Conservation (phyloP, 92 coral and sea anemone genomes). For the Porites lobata region DNA sequence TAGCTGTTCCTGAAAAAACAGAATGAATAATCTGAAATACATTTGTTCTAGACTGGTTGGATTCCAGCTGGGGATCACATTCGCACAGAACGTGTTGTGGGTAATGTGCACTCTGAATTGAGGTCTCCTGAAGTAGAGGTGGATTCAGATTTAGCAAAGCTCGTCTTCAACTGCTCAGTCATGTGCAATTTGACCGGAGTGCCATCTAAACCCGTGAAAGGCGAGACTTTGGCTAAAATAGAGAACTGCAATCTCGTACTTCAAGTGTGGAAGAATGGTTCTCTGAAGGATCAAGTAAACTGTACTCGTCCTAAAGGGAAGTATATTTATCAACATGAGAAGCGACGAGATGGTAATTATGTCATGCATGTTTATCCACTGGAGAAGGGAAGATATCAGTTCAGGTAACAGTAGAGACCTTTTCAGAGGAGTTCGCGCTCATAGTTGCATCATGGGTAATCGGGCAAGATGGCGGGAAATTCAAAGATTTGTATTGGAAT, state of each 20-base stretch:
- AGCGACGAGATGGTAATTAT: constrained; percentile 68
- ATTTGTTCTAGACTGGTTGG: constrained; percentile 72
- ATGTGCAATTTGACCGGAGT: constrained; percentile 75
- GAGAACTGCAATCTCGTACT: constrained; percentile 75
- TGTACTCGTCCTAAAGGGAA: constrained; percentile 79
- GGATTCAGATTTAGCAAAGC: constrained; percentile 62
- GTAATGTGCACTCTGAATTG: constrained; percentile 67
- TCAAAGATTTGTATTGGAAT: too few relatives aligned
- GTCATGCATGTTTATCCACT: constrained; percentile 59
- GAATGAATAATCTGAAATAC: too few relatives aligned
- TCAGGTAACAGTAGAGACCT: constrained; percentile 60
- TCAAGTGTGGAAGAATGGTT: constrained; percentile 55
- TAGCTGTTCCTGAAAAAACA: neutral
- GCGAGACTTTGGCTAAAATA: constrained; percentile 75
- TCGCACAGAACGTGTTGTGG: constrained; percentile 82
- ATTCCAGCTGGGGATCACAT: constrained; percentile 73
- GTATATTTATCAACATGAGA: constrained; percentile 59
- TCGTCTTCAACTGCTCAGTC: constrained; percentile 79
- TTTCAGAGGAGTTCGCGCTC: too few relatives aligned
- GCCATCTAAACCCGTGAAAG: neutral
- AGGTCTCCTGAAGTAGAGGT: constrained; percentile 62
- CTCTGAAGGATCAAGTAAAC: constrained; percentile 66
- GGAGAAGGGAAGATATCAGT: constrained; percentile 68
- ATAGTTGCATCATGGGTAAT: too few relatives aligned
- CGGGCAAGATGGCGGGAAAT: too few relatives aligned